Conservation (phyloP, 2,888 invertebrate species). For the Corythucha ciliata region DNA sequence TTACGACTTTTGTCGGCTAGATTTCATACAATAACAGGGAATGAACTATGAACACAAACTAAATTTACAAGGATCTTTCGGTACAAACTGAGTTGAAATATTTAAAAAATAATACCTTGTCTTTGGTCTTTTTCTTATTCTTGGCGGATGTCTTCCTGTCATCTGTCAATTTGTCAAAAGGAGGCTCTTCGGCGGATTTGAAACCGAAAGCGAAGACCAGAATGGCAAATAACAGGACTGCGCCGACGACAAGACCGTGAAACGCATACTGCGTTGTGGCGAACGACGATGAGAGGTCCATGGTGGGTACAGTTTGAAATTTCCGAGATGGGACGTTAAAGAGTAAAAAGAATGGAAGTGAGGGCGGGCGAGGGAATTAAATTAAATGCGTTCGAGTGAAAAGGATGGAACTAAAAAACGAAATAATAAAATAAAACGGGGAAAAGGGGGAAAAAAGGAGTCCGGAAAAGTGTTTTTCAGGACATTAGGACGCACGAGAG, state of each 20-base stretch:
- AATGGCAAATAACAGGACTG: constrained; percentile 61
- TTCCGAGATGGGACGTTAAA: too few relatives aligned
- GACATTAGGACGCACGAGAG: too few relatives aligned
- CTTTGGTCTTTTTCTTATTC: constrained; percentile 47
- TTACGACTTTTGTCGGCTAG: too few relatives aligned
- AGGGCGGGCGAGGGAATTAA: too few relatives aligned
- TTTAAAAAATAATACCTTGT: too few relatives aligned
- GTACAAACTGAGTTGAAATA: too few relatives aligned
- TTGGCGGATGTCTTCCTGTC: constrained; percentile 59
- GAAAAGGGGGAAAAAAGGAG: not conserved
- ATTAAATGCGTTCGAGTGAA: not conserved
- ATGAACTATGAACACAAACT: too few relatives aligned
- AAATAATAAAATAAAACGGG: constrained; percentile 1
- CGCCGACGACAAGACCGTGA: constrained; percentile 49
- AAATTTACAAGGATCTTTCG: too few relatives aligned
- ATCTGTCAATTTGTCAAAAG: constrained; percentile 60
- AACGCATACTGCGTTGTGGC: constrained; percentile 44
- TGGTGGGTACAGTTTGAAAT: too few relatives aligned
- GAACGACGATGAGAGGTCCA: constrained; percentile 16
- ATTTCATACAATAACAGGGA: too few relatives aligned
- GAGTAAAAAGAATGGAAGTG: too few relatives aligned
- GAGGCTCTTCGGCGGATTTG: constrained; percentile 69
- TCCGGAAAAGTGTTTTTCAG: constrained; percentile 6
- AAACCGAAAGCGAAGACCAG: constrained; percentile 71
- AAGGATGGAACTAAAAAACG: not conserved